Evolutionary conservation across 1,140 invertebrate species (phyloP).

Genomic region (Zaprionus ornatus): DNA sequence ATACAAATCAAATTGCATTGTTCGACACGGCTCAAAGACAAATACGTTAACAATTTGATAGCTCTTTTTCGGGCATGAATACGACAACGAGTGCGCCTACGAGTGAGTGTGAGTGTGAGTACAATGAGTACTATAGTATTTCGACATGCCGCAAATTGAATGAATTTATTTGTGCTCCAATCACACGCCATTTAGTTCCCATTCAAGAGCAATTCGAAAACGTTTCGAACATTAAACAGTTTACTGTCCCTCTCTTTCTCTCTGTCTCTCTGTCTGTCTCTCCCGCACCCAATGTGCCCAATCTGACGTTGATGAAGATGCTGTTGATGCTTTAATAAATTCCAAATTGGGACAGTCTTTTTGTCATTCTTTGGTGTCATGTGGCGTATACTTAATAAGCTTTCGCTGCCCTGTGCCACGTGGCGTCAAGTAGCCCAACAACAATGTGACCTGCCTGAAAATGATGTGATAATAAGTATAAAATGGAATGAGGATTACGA

Average conservation of each 20-base stretch:
- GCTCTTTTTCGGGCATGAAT: constrained; percentile 4
- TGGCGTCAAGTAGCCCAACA: constrained; percentile 44
- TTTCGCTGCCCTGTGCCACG: constrained; percentile 38
- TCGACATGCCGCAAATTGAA: constrained; percentile 41
- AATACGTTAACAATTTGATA: constrained; percentile 34
- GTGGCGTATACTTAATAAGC: constrained; percentile 61
- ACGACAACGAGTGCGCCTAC: constrained; percentile 11
- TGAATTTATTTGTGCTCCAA: constrained; percentile 75
- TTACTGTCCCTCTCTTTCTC: constrained; percentile 20
- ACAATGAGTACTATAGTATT: constrained; percentile 2
- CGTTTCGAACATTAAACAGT: constrained; percentile 38
- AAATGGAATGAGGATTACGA: background rate
- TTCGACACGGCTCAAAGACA: constrained; percentile 14
- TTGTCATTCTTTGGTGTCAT: constrained; percentile 12
- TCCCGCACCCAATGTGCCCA: background rate
- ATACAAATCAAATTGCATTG: constrained; percentile 41
- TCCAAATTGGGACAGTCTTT: constrained; percentile 7
- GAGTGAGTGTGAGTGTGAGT: background rate
- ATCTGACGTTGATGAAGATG: background rate
- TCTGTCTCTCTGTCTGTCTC: constrained; percentile 22
- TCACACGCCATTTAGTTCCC: constrained; percentile 72
- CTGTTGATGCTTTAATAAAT: background rate
- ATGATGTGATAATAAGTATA: constrained; percentile 11
- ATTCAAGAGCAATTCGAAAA: constrained; percentile 56
- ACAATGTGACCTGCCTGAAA: constrained; percentile 12